Evolutionary conservation across 2,888 invertebrate species (phyloP).

Genomic region (Spisula subtruncata): DNA sequence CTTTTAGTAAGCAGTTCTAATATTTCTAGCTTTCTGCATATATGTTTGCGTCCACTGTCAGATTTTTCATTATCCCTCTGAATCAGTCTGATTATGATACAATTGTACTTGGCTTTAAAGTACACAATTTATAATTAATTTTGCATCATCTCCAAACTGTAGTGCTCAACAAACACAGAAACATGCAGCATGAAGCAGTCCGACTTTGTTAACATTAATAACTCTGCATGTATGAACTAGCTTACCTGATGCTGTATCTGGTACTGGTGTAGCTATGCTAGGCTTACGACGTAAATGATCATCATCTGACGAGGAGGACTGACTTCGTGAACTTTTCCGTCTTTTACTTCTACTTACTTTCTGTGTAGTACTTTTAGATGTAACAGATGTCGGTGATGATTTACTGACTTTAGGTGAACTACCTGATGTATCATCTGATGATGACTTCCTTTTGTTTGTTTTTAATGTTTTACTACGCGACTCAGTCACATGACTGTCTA

Average conservation of each 20-base stretch:
- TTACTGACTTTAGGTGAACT: conserved; percentile 10
- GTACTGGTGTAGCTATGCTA: background rate
- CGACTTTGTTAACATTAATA: background rate
- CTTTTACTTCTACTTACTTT: background rate
- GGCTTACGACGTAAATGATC: background rate
- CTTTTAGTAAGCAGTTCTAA: too few relatives aligned
- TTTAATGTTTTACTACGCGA: conserved; percentile 1
- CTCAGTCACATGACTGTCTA: background rate
- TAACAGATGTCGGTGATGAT: background rate
- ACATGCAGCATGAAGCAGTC: background rate
- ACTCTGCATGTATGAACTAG: background rate
- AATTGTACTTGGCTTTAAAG: too few relatives aligned
- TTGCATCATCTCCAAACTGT: background rate
- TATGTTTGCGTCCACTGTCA: too few relatives aligned
- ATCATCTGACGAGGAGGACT: conserved; percentile 3
- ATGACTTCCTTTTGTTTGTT: conserved; percentile 37
- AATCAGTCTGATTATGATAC: too few relatives aligned
- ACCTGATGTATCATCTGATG: conserved; percentile 47
- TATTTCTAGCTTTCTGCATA: too few relatives aligned
- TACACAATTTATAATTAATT: too few relatives aligned
- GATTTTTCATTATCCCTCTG: too few relatives aligned
- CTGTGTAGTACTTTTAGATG: background rate
- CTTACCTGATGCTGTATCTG: conserved; percentile 6
- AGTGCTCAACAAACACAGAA: background rate
- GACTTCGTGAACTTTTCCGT: background rate